Evolutionary conservation across 2,888 invertebrate species (phyloP).

Genomic region (Molorchus minor): DNA sequence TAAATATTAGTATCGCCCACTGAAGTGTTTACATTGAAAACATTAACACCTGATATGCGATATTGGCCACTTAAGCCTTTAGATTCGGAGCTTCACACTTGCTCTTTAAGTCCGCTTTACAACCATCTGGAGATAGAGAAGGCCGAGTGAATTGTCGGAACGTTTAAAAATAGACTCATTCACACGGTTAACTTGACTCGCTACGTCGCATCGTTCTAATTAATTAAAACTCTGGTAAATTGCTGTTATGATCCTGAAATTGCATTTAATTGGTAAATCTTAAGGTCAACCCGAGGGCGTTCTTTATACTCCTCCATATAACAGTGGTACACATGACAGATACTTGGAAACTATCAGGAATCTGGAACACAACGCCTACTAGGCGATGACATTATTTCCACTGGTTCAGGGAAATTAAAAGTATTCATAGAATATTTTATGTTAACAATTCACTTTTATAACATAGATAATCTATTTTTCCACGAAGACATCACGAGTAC

Average conservation of each 20-base stretch:
- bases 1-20: background rate
- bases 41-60: slow-evolving; percentile 23
- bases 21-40: slow-evolving; percentile 16
- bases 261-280: slow-evolving; percentile 47
- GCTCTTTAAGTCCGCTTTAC: slow-evolving; percentile 19
- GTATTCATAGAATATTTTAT: too few relatives aligned
- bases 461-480: too few relatives aligned
- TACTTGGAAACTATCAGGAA: too few relatives aligned
- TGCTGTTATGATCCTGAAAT: slow-evolving; percentile 46
- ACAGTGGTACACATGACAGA: background rate
- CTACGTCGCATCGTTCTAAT: slow-evolving; percentile 37
- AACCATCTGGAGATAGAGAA: slow-evolving; percentile 42
- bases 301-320: slow-evolving; percentile 29
- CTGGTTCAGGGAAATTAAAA: too few relatives aligned
- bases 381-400: too few relatives aligned
- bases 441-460: too few relatives aligned
- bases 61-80: slow-evolving; percentile 21
- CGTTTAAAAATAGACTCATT: slow-evolving; percentile 43
- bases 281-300: slow-evolving; percentile 36
- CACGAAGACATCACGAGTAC: too few relatives aligned
- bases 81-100: slow-evolving; percentile 9
- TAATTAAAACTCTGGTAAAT: slow-evolving; percentile 45
- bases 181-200: slow-evolving; percentile 27
- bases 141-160: slow-evolving; percentile 36
- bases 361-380: too few relatives aligned